Evolutionary conservation across 2,797 vertebrate genomes (phyloP).

Genomic region (Sebastes nivosus): DNA sequence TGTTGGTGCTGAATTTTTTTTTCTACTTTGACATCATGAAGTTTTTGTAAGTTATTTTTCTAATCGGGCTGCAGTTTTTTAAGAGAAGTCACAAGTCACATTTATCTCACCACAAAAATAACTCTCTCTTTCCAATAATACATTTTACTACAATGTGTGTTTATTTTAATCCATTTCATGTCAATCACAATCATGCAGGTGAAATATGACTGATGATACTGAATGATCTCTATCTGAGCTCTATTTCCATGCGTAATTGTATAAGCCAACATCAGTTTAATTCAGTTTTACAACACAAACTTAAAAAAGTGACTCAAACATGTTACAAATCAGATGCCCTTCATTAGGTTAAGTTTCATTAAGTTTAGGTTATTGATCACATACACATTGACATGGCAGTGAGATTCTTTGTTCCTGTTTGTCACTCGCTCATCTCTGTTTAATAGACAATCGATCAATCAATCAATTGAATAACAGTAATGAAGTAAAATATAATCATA

Average conservation of each 20-base stretch:
- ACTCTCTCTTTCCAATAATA: conserved; percentile 16
- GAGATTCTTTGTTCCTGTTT: too few species aligned
- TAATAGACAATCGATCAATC: too few species aligned
- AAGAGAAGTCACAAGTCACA: neutral
- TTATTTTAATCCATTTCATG: neutral
- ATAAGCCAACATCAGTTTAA: neutral
- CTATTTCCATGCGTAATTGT: neutral
- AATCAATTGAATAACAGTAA: too few species aligned
- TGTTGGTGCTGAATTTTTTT: neutral
- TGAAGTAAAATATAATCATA: too few species aligned
- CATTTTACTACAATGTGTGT: conserved; percentile 35
- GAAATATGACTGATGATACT: conserved; percentile 28
- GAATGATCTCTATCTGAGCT: neutral
- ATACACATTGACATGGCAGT: too few species aligned
- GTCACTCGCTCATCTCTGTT: too few species aligned
- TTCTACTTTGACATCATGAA: neutral
- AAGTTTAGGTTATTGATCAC: too few species aligned
- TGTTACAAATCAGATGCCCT: too few species aligned
- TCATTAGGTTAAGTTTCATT: too few species aligned
- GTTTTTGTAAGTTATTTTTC: conserved; percentile 32
- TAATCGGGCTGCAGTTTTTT: conserved; percentile 61
- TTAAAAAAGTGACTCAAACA: neutral
- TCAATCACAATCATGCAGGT: conserved; percentile 19
- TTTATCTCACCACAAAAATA: conserved; percentile 64
- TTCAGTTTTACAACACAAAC: neutral